These are phyloP conservation scores for Lampropteryx suffumata DNA, from an alignment of 2,888 invertebrate species.

Conservation along the genomic window DNA sequence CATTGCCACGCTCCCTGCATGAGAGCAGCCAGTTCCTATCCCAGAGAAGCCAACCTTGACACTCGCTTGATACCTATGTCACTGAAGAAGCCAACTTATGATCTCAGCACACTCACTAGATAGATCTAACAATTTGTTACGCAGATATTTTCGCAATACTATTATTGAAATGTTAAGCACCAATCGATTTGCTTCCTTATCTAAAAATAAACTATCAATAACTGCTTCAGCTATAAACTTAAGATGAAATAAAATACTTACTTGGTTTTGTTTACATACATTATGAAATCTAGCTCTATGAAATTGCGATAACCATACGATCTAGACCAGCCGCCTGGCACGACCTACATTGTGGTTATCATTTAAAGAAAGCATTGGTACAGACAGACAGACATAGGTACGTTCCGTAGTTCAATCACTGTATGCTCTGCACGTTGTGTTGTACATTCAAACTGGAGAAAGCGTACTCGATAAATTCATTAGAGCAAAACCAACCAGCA, in stretches of 20 bases:
- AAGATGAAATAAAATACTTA: neutral
- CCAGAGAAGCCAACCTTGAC: neutral
- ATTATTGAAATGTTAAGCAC: too few species aligned
- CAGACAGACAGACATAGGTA: conserved; percentile 4
- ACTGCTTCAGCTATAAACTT: neutral
- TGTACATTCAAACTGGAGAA: conserved; percentile 18
- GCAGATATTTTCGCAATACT: too few species aligned
- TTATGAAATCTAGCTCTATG: conserved; percentile 9
- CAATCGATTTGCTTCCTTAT: too few species aligned
- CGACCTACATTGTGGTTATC: conserved; percentile 15
- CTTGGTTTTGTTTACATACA: too few species aligned
- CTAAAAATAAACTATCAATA: too few species aligned
- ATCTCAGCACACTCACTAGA: neutral
- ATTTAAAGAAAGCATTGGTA: conserved; percentile 25
- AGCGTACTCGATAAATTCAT: conserved; percentile 13
- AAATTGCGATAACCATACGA: conserved; percentile 11
- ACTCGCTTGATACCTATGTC: neutral
- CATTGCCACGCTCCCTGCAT: conserved; percentile 37
- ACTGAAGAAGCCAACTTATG: neutral
- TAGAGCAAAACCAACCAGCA: neutral
- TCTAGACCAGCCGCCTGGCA: conserved; percentile 4
- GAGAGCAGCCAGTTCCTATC: conserved; percentile 10
- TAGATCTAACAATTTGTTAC: too few species aligned
- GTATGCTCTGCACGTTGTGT: conserved; percentile 12
- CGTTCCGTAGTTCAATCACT: conserved; percentile 15